phyloP scores from a whole-genome alignment of 1,140 invertebrate genomes.

The Caenorhabditis briggsae region DNA sequence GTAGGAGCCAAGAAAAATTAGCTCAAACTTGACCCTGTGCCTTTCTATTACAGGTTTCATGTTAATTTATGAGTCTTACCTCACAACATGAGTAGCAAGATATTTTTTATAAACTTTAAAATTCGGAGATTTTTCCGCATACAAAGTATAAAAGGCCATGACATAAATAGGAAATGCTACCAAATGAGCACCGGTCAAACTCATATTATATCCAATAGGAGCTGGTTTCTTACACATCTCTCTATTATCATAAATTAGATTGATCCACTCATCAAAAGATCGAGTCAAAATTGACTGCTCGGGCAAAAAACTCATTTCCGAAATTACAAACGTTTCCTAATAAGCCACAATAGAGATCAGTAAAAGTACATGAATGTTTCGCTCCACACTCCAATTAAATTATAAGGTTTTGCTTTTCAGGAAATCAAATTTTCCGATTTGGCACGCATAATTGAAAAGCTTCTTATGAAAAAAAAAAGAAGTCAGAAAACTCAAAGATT shows the following conservation, averaged over 20 bases:
- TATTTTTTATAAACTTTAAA: conserved; percentile 4
- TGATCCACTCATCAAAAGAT: conserved; percentile 1
- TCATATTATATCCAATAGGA: not conserved
- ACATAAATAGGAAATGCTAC: conserved; percentile 18
- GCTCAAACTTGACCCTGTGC: too few species aligned
- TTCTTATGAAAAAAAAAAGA: not conserved
- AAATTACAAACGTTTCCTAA: not conserved
- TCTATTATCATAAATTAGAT: conserved; percentile 27
- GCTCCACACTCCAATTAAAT: not conserved
- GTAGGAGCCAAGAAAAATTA: too few species aligned
- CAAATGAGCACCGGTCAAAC: not conserved
- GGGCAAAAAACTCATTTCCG: not conserved
- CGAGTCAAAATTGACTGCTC: not conserved
- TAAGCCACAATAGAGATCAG: not conserved
- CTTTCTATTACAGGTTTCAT: too few species aligned
- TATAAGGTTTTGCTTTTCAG: not conserved
- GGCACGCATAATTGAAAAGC: not conserved
- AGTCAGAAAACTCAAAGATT: conserved; percentile 2
- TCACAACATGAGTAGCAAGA: conserved; percentile 9
- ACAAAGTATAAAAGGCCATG: conserved; percentile 10
- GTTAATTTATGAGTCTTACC: not conserved
- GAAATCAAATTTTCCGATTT: conserved; percentile 3
- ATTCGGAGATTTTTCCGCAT: not conserved
- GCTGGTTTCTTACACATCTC: conserved; percentile 14
- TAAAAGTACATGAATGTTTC: not conserved